A percentile compares a stretch with the other conserved stretches of the same genome.
These are phyloP conservation scores for Sylvia atricapilla DNA, from an alignment of 2,113 vertebrate species.

Conservation along the genomic window DNA sequence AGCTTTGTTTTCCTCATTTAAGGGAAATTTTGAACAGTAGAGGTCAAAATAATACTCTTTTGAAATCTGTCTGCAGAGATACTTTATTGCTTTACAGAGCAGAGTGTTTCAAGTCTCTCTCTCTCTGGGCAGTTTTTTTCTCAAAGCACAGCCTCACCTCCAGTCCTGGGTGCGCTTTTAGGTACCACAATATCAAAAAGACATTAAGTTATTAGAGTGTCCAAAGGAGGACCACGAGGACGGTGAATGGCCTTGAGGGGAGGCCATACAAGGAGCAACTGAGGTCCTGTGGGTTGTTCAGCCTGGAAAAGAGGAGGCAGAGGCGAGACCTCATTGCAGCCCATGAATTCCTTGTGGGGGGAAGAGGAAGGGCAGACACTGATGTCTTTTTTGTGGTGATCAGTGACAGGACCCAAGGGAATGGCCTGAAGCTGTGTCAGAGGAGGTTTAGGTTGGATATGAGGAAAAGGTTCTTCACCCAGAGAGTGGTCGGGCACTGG, in stretches of 20 bases:
- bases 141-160: not conserved
- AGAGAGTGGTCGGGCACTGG: not conserved
- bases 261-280: not conserved
- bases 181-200: not conserved
- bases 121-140: not conserved
- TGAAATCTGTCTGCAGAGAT: not conserved
- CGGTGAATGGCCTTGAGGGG: not conserved
- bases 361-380: not conserved
- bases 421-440: not conserved
- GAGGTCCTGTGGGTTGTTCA: not conserved
- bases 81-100: not conserved
- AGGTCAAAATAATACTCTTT: not conserved
- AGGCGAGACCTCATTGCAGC: not conserved
- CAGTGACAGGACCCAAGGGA: not conserved
- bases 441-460: not conserved
- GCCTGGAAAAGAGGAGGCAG: not conserved
- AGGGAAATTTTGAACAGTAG: not conserved
- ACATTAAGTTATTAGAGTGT: not conserved
- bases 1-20: slow-evolving; percentile 19
- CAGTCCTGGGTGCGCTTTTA: not conserved
- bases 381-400: not conserved
- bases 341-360: fast-evolving
- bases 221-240: not conserved
- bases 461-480: not conserved
- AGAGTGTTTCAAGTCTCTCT: not conserved